Percentiles rank a stretch among this genome's conserved stretches.
These are phyloP conservation scores for Bubo bubo DNA, from an alignment of 2,113 vertebrate genomes.

Conservation along the genomic window DNA sequence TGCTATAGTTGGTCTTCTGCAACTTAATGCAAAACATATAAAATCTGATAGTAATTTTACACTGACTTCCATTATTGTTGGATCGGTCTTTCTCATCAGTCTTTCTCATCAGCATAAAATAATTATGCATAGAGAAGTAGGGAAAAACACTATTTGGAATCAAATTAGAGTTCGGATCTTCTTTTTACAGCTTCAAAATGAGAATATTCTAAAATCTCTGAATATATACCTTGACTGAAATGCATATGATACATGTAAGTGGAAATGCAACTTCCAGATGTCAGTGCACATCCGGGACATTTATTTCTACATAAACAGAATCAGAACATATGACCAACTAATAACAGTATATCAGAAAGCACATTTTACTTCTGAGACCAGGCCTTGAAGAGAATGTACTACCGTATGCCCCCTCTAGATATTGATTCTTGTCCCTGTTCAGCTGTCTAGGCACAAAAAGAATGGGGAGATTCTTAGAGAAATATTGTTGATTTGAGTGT, in stretches of 20 bases:
- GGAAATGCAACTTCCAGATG: background rate
- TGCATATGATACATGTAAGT: background rate
- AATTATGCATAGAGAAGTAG: background rate
- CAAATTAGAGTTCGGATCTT: background rate
- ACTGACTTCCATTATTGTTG: background rate
- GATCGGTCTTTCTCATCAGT: background rate
- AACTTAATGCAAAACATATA: background rate
- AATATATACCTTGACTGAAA: background rate
- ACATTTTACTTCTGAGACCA: background rate
- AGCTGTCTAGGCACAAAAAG: background rate
- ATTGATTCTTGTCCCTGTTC: background rate
- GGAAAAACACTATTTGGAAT: background rate
- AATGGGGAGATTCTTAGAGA: background rate
- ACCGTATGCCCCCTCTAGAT: background rate
- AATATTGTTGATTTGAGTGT: background rate
- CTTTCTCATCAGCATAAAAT: background rate
- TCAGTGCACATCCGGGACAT: background rate
- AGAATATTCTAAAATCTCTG: background rate
- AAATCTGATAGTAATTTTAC: background rate
- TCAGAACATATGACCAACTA: slow-evolving; percentile 7
- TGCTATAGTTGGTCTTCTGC: background rate
- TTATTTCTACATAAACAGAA: slow-evolving; percentile 30
- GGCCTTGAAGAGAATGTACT: background rate
- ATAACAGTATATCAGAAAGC: background rate
- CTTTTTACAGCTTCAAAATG: background rate